Base-by-base conservation (phyloP, 2,113 vertebrate genomes). In the Atrichornis clamosus region DNA sequence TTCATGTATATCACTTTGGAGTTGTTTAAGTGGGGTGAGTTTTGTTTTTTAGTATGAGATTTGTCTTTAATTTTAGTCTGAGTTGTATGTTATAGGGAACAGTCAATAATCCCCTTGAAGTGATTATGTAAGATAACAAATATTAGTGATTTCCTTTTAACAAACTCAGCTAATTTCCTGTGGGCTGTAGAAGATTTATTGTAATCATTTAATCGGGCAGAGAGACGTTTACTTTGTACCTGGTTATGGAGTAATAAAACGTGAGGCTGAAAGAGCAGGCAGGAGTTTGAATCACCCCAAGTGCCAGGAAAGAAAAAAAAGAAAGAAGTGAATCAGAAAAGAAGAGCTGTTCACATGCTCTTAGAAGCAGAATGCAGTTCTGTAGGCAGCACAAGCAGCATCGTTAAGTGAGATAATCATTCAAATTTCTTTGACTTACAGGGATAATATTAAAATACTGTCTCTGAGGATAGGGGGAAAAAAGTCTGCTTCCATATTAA, bases 111-210 rank as follows among this genome's bases (percentile, higher is more conserved):
- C 32, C 59, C 41, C 20, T 44, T 87, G 35, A 89, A 88, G 52
- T 86, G 82, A 82, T 82, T 53, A 69, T 79, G 47, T 78, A 60
- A 89, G 84, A 84, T 81, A 79, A 80, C 47, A 85, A 87, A 92
- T 94, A 92, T 35, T 41, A 56, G 63, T 63, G 67, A 83, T 80
- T 91, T 92, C 63, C 81, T 91, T 85, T 95, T 88, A 81, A 81
- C 64, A 88, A 94, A 68, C 73, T 83, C 44, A 9, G 12, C 46
- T 96, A 14, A 53, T 92, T 96, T 96, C 83, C 92, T 52, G 49
- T 84, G 62, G 58, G 20, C 59, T 85, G 15, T 23, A 55, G 59
- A 79, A 95, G 91, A 87, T 89, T 69, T 83, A 83, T 59, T 89
- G 8, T 46, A 87, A 74, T 76, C 8, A 44, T 83, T 88, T 93